phyloP scores from a whole-genome alignment of 2,888 invertebrate species.

The Leucozona laternaria region DNA sequence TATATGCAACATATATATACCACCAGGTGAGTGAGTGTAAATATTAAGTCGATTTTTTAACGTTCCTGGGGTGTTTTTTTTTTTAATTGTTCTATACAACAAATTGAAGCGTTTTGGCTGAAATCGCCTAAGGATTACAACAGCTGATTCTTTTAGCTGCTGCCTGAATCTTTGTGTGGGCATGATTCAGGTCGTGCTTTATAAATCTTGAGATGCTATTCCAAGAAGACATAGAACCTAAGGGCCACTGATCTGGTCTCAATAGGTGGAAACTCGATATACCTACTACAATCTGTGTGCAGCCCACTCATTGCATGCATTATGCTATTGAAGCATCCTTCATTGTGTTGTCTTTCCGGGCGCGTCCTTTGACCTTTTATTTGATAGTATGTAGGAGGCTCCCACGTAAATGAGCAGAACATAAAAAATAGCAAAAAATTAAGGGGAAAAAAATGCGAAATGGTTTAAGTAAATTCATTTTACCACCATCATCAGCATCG shows the following conservation, averaged over 20 bases:
- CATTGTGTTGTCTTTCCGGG: slow-evolving; percentile 35
- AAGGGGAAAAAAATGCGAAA: background rate
- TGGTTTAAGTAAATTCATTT: slow-evolving; percentile 38
- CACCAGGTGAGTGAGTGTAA: background rate
- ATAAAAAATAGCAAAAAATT: slow-evolving; percentile 20
- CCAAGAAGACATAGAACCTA: slow-evolving; percentile 5
- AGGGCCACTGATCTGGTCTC: slow-evolving; percentile 34
- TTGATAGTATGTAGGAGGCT: slow-evolving; percentile 35
- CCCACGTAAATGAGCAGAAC: background rate
- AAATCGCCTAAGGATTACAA: slow-evolving; percentile 48
- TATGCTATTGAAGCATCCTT: slow-evolving; percentile 48
- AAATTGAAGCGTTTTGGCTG: slow-evolving; percentile 30
- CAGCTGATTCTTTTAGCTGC: slow-evolving; percentile 15
- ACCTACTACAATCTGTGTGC: slow-evolving; percentile 7
- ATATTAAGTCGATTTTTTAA: background rate
- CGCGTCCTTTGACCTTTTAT: slow-evolving; percentile 60
- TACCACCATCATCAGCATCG: background rate
- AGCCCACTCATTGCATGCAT: slow-evolving; percentile 49
- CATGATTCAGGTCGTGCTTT: background rate
- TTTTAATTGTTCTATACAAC: slow-evolving; percentile 18
- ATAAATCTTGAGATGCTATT: slow-evolving; percentile 15
- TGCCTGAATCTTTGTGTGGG: slow-evolving; percentile 34
- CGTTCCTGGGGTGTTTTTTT: background rate
- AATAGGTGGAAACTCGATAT: slow-evolving; percentile 33
- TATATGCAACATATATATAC: slow-evolving; percentile 21